phyloP scores from a whole-genome alignment of 2,113 vertebrate species.

The Gallinago paraguaiae region DNA sequence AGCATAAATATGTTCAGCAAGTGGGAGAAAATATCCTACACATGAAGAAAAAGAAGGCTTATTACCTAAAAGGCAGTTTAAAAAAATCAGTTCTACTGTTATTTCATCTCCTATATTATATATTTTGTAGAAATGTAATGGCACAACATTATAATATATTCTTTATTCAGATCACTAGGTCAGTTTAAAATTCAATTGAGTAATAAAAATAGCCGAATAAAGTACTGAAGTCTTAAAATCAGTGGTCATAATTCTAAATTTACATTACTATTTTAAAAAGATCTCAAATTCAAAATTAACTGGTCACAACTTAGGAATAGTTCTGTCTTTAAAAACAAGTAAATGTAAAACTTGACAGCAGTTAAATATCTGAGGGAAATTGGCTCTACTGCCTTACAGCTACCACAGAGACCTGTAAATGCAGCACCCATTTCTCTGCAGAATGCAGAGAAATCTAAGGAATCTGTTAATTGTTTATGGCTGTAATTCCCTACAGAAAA shows the following conservation, averaged over 20 bases:
- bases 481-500: not conserved
- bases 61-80: not conserved
- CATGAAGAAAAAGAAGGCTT: not conserved
- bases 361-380: not conserved
- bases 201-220: not conserved
- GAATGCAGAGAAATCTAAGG: not conserved
- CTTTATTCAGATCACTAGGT: not conserved
- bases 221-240: not conserved
- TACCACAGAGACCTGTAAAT: not conserved
- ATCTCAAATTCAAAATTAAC: not conserved
- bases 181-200: not conserved
- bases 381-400: not conserved
- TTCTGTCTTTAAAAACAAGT: not conserved
- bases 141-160: not conserved
- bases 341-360: not conserved
- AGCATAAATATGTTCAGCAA: not conserved
- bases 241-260: not conserved
- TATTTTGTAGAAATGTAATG: not conserved
- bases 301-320: not conserved
- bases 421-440: not conserved
- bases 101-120: not conserved
- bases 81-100: not conserved
- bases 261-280: not conserved
- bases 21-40: not conserved
- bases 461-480: not conserved